Evolutionary conservation across 2,797 vertebrate genomes (phyloP), one percentile per base, ranked within the genome.

Genomic region (Sebastiscus tertius): DNA sequence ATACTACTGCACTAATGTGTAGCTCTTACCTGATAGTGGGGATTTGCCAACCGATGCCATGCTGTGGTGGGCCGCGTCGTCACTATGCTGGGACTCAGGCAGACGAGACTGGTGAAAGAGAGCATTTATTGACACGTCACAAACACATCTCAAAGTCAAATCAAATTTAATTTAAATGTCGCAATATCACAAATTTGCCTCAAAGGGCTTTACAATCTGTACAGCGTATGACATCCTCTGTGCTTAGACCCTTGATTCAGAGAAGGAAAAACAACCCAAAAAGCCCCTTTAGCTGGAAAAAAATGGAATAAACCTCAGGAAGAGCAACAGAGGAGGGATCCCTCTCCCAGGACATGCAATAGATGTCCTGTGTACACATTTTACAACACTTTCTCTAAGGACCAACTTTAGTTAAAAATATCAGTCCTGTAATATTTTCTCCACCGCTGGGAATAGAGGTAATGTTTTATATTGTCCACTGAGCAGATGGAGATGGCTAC

Each of bases 21-120:
- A 22, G 46, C 29, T 70, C 79, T 81, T 91, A 96, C 95, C 94
- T 89, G 93, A 87, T 16, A 88, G 81, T 3, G 93, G 86, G 24
- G 86, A 75, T 86, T 94, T 94, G 68, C 75, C 58, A n/a, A 91
- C 92, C 0, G 91, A 92, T 12, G 93, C 93, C 94, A 94, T 95
- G 66, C 87, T 93, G 87, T 86, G 79, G 27, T 93, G 86, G 5
- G 86, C 63, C 0, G 78, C 70, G 10, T 93, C 93, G 27, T 93
- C 93, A 77, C 88, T 77, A 33, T 85, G 82, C 34, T 93, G 82
- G 56, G 92, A 77, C 24, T 93, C 93, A 0, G 93, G 89, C 7
- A 93, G 78, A 26, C 91, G 84, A 1, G 70, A 92, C 94, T 96
- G 88, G 12, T 52, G 69, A 87, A 39, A 81, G 5, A 87, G n/a